These are phyloP conservation scores for Labeo calbasu DNA, from an alignment of 2,797 vertebrate species.

Conservation along the genomic window DNA sequence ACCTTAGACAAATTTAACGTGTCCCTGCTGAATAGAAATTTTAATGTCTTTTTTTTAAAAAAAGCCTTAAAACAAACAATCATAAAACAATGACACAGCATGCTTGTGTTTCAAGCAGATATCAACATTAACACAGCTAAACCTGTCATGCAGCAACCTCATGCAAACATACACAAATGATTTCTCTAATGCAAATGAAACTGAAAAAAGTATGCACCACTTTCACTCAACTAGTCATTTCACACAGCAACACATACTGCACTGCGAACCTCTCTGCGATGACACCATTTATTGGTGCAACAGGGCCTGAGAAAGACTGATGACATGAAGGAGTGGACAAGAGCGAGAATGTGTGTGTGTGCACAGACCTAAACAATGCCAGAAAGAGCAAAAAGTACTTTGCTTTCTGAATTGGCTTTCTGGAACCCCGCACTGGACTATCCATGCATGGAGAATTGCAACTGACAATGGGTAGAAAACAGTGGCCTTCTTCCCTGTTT, in stretches of 20 bases:
- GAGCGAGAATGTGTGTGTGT: neutral
- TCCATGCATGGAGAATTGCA: slow-evolving; percentile 23
- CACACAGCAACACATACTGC: too few species aligned
- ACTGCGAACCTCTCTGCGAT: neutral
- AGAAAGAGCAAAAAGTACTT: slow-evolving; percentile 27
- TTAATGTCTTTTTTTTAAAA: too few species aligned
- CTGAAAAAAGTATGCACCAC: neutral
- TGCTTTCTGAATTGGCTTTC: slow-evolving; percentile 2
- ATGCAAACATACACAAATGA: neutral
- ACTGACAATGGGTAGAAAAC: slow-evolving; percentile 38
- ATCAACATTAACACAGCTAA: neutral
- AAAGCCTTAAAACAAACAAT: neutral
- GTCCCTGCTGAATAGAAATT: too few species aligned
- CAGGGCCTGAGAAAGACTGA: slow-evolving; percentile 1
- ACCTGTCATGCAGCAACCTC: neutral
- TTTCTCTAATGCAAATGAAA: neutral
- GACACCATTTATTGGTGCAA: neutral
- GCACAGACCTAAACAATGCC: slow-evolving; percentile 14
- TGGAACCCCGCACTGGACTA: neutral
- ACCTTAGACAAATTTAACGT: too few species aligned
- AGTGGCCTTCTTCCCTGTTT: slow-evolving; percentile 30
- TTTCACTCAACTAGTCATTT: too few species aligned
- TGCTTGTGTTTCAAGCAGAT: neutral
- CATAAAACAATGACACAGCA: neutral
- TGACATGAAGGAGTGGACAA: slow-evolving; percentile 23